phyloP scores from a whole-genome alignment of 2,797 vertebrate species.

The Perodicticus potto region DNA sequence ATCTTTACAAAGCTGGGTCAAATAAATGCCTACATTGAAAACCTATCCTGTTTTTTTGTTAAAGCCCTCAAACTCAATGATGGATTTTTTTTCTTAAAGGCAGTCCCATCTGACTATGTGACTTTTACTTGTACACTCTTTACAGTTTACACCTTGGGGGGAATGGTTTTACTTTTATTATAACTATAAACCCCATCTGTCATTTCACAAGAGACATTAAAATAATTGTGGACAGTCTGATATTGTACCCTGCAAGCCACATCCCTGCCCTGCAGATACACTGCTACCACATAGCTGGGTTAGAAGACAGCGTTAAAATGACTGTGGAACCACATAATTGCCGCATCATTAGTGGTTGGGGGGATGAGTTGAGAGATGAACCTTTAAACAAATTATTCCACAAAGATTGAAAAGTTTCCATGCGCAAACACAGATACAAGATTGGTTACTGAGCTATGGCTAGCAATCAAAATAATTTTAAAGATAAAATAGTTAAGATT shows the following conservation, averaged over 20 bases:
- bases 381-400: slow-evolving; percentile 56
- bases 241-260: slow-evolving; percentile 53
- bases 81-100: background rate
- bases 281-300: slow-evolving; percentile 33
- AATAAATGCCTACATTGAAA: slow-evolving; percentile 42
- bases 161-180: slow-evolving; percentile 56
- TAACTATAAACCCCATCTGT: slow-evolving; percentile 73
- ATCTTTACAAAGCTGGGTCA: background rate
- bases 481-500: too few species aligned
- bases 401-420: background rate
- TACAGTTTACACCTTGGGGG: slow-evolving; percentile 57
- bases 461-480: background rate
- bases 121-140: slow-evolving; percentile 53
- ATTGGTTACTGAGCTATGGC: background rate
- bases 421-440: background rate
- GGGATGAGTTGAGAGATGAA: background rate
- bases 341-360: slow-evolving; percentile 21
- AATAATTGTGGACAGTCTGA: slow-evolving; percentile 66
- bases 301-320: slow-evolving; percentile 58
- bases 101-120: background rate
- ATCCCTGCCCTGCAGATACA: slow-evolving; percentile 62
- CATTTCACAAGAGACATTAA: slow-evolving; percentile 72
- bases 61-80: slow-evolving; percentile 43
- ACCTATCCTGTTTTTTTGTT: background rate
- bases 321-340: slow-evolving; percentile 62